Evolutionary conservation across 2,888 invertebrate species (phyloP), one percentile per base, ranked within the genome.

Genomic region (Orchestes rusci): DNA sequence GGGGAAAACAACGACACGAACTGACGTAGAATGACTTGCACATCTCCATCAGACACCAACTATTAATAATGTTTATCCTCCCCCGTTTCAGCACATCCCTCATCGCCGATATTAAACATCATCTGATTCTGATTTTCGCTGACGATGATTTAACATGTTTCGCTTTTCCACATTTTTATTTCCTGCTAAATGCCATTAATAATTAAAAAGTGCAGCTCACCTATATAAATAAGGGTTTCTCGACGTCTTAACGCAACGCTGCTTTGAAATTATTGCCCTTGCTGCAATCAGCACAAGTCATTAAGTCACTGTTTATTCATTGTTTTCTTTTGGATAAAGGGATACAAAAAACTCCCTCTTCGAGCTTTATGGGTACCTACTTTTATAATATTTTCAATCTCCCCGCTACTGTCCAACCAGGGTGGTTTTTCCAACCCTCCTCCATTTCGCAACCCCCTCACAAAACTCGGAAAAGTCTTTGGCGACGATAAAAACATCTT

Each of bases 401-500:
- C n/a, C n/a, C n/a, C n/a, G n/a, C n/a, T n/a, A n/a, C n/a, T n/a
- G n/a, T n/a, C n/a, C n/a, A n/a, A n/a, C n/a, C 38, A 18, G 42
- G 42, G 46, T 41, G 41, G 37, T 19, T 46, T 42, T 18, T 19
- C n/a, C n/a, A n/a, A 38, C 46, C 42, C 41, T 42, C 39, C 28
- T n/a, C n/a, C 16, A 20, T 18, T 20, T 27, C 38, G 23, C 38
- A 39, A 23, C 57, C 61, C 64, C 63, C 60, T 60, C 60, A 62
- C 58, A 59, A 64, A 64, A 62, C 64, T 61, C 57, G 57, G 62
- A 62, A 62, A 63, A 63, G 63, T 59, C 62, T 61, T 57, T 52
- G 29, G 46, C 52, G 50, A 65, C 67, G 68, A 69, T 68, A 69
- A 69, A 69, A 69, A 69, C 69, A 69, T 69, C 69, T 69, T 69